Base-by-base conservation (phyloP, 2,797 vertebrate species). In the Microhierax caerulescens region DNA sequence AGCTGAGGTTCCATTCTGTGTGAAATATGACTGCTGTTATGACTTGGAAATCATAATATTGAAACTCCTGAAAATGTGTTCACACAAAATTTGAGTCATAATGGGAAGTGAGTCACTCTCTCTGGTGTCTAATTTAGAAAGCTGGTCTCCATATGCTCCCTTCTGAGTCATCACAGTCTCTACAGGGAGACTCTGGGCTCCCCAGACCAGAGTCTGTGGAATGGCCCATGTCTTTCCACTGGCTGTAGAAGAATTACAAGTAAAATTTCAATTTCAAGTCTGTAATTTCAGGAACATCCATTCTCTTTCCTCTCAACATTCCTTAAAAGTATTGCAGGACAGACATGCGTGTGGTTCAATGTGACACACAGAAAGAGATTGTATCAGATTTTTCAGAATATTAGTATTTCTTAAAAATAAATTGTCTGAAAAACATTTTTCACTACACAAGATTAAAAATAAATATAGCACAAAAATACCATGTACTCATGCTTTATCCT, bases 1-100 rank as follows among this genome's bases (percentile, higher is more conserved):
- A 53, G 32, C 9, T 68, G 74, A 85, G 28, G 70, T 72, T 90
- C 61, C 51, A 68, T 36, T 80, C 53, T 70, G 0, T 50, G 47
- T 77, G 74, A 81, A 93, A 69, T 41, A 48, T 12, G 37, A 45
- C 63, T 74, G 48, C 24, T 89, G 25, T 27, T 67, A 63, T 74
- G 90, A 76, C 92, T 79, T 92, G 41, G 56, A 89, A 94, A 93
- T 80, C 74, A 77, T 80, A 94, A 95, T 47, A 94, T 68, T 94
- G 67, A 92, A 95, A 83, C 12, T 53, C 41, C 56, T 87, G 51
- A 78, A 88, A 95, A 86, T 22, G 15, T 87, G 63, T 47, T 97
- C 63, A n/a, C 34, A 72, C 74, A 76, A 67, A 90, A 90, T 77
- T 74, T 57, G 70, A 92, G 48, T 90, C 43, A 61, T 72, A 68